These are phyloP conservation scores for Diachasma alloeum DNA, from an alignment of 1,140 invertebrate species.

Conservation along the genomic window DNA sequence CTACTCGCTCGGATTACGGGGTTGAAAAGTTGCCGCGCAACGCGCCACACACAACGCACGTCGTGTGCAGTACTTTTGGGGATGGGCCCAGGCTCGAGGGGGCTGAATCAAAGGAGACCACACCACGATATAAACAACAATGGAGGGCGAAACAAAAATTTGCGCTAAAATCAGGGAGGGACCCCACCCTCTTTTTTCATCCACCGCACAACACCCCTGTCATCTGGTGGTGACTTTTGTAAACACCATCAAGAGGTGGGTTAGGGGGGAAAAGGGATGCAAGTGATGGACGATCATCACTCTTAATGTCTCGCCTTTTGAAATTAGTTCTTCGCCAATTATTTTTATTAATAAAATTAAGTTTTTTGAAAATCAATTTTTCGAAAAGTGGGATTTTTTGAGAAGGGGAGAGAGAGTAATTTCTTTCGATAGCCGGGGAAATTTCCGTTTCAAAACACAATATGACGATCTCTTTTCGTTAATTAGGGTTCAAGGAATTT, in stretches of 20 bases:
- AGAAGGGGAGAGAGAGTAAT: background rate
- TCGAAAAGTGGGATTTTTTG: background rate
- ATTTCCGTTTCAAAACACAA: no score
- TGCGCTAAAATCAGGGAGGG: constrained; percentile 20
- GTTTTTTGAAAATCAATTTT: background rate
- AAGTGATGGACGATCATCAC: background rate
- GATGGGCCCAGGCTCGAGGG: constrained; percentile 20
- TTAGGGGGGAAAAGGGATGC: constrained; percentile 3
- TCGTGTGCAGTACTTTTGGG: constrained; percentile 14
- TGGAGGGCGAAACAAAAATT: constrained; percentile 35
- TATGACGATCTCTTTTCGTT: no score
- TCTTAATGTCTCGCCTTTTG: background rate
- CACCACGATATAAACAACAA: constrained; percentile 43
- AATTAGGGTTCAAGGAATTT: no score
- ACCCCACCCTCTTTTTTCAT: constrained; percentile 17
- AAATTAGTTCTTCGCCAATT: background rate
- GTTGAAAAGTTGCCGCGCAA: constrained; percentile 34
- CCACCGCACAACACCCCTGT: constrained; percentile 47
- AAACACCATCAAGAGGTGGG: constrained; percentile 45
- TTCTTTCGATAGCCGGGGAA: no score
- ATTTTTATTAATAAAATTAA: background rate
- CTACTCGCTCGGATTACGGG: constrained; percentile 34
- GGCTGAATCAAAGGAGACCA: constrained; percentile 18
- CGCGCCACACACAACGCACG: constrained; percentile 28
- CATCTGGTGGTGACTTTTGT: constrained; percentile 65